phyloP scores from a whole-genome alignment of 2,113 vertebrate species.

The Melanocharis versteri region DNA sequence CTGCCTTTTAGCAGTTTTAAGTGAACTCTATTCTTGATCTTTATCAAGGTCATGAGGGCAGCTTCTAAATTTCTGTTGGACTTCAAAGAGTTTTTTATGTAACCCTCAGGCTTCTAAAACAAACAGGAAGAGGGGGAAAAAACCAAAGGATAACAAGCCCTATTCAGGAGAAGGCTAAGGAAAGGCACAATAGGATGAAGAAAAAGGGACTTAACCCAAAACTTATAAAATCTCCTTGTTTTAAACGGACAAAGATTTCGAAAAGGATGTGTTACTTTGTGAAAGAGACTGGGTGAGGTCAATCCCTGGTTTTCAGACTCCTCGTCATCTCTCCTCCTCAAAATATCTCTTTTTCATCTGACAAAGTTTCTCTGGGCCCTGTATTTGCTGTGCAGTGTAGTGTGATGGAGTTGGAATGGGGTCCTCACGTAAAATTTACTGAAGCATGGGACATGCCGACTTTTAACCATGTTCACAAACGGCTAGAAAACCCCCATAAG shows the following conservation, averaged over 20 bases:
- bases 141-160: neutral
- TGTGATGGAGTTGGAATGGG: neutral
- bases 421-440: neutral
- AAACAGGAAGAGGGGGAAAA: neutral
- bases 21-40: constrained; percentile 8
- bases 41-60: neutral
- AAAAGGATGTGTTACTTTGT: neutral
- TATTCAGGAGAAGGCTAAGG: neutral
- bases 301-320: neutral
- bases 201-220: neutral
- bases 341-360: neutral
- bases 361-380: neutral
- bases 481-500: rapidly evolving
- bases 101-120: constrained; percentile 1
- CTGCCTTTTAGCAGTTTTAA: constrained; percentile 1
- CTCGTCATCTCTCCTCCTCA: neutral
- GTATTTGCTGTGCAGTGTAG: neutral
- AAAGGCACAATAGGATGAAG: neutral
- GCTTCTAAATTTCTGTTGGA: neutral
- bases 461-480: neutral
- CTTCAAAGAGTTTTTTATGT: constrained; percentile 8
- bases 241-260: neutral
- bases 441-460: neutral
- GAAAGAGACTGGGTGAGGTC: neutral
- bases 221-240: neutral